Base-by-base conservation (phyloP, 2,797 vertebrate genomes). In the Rhinophrynus dorsalis region DNA sequence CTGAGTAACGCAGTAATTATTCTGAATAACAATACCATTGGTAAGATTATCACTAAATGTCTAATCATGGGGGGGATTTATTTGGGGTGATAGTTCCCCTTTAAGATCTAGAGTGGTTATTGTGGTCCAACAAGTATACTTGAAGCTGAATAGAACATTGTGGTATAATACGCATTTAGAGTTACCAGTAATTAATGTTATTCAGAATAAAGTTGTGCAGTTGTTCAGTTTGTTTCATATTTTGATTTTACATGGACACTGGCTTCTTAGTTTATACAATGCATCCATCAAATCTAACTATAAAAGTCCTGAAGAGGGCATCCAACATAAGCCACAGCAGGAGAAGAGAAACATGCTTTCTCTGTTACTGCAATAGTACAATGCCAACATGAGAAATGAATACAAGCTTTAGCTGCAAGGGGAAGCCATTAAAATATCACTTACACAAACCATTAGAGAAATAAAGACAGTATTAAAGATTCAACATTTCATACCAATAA, bases 61-160 rank as follows among this genome's bases (percentile, higher is more conserved):
- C n/a, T n/a, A n/a, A n/a, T n/a, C n/a, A n/a, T n/a, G n/a, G n/a
- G n/a, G n/a, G n/a, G n/a, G n/a, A n/a, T n/a, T n/a, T n/a, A n/a
- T n/a, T n/a, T n/a, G n/a, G n/a, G n/a, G n/a, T n/a, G n/a, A n/a
- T n/a, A n/a, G n/a, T n/a, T n/a, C n/a, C n/a, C n/a, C n/a, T n/a
- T n/a, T n/a, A n/a, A n/a, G n/a, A n/a, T n/a, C n/a, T n/a, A 56
- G 35, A 58, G 56, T 50, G 35, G 66, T 59, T 59, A 52, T 32
- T 59, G 24, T 52, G 55, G 56, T 68, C 66, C 56, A 68, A 17
- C 23, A 60, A 40, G 24, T 45, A 60, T 11, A 9, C 35, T n/a
- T n/a, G n/a, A n/a, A n/a, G n/a, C n/a, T n/a, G n/a, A n/a, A n/a
- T n/a, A n/a, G n/a, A n/a, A n/a, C n/a, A n/a, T n/a, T n/a, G n/a